Evolutionary conservation across 2,113 vertebrate species (phyloP).

Genomic region (Grus americana): DNA sequence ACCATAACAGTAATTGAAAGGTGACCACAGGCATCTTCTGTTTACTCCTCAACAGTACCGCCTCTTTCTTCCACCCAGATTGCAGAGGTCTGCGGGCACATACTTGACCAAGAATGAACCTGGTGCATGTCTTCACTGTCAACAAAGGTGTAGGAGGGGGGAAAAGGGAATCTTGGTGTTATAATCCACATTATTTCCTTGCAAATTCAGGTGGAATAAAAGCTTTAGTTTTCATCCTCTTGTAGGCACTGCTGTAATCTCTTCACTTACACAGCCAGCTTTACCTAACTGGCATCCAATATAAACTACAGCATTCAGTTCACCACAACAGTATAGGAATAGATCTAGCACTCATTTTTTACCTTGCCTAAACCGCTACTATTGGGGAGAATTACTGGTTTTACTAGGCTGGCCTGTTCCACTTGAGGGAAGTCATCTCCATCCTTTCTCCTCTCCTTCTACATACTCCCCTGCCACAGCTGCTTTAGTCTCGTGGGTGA

Average conservation of each 20-base stretch:
- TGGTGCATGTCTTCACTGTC: neutral
- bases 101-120: constrained; percentile 57
- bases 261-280: neutral
- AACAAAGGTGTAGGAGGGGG: constrained; percentile 30
- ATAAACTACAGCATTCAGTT: neutral
- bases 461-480: neutral
- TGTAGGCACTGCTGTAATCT: neutral
- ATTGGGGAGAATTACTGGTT: neutral
- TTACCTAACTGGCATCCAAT: neutral
- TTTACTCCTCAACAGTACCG: constrained; percentile 38
- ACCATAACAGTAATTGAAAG: constrained; percentile 58
- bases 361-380: neutral
- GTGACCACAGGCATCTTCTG: constrained; percentile 49
- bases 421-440: neutral
- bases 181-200: constrained; percentile 26
- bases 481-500: neutral
- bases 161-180: neutral
- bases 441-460: neutral
- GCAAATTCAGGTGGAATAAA: constrained; percentile 32
- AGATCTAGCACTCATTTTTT: neutral
- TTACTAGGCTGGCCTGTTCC: neutral
- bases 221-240: neutral
- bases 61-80: constrained; percentile 8
- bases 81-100: neutral
- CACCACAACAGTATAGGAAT: neutral